Evolutionary conservation across 2,797 vertebrate species (phyloP), one percentile per base, ranked within the genome.

Genomic region (Acanthurus tractus): DNA sequence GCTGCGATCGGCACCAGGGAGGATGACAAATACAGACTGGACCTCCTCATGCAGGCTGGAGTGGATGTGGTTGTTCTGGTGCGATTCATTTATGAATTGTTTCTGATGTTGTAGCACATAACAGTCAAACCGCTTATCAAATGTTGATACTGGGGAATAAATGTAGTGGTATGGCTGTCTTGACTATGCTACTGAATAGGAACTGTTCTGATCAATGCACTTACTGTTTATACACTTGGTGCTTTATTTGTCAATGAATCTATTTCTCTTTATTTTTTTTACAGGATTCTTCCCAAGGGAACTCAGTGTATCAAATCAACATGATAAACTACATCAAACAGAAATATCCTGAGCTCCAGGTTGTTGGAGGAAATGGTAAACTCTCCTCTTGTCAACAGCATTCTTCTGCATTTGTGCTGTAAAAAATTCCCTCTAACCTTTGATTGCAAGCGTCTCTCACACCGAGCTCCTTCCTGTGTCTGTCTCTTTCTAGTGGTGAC

Each of bases 11-110:
- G 97, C 48, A 99, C 97, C 70, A 93, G 97, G 0, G 97, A 98
- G 66, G 97, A 99, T 10, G 97, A 99, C 94, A 97, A 97, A 75
- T 99, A 98, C 88, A 93, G 97, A 34, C 95, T 98, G 78, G 97
- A 99, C 87, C 92, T 97, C 74, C 93, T 99, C 34, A 90, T 94
- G 76, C 97, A 98, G 91, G 96, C 96, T 0, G 96, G 97, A 0
- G 96, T 96, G 6, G 97, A 99, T 8, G 94, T 97, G 15, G 95
- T 99, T 0, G 97, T 99, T 2, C 93, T 98, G 95, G 97, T 98
- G 89, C 75, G 94, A 23, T 65, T 62, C 88, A 93, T 18, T 48
- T 38, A 20, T 29, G 6, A 23, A 23, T 1, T 36, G 2, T 6
- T 18, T 67, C 17, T 55, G 12, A 15, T n/a, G 23, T 46, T 13